These are phyloP conservation scores for Halcyon badia DNA, from an alignment of 2,797 vertebrate genomes.

Conservation along the genomic window DNA sequence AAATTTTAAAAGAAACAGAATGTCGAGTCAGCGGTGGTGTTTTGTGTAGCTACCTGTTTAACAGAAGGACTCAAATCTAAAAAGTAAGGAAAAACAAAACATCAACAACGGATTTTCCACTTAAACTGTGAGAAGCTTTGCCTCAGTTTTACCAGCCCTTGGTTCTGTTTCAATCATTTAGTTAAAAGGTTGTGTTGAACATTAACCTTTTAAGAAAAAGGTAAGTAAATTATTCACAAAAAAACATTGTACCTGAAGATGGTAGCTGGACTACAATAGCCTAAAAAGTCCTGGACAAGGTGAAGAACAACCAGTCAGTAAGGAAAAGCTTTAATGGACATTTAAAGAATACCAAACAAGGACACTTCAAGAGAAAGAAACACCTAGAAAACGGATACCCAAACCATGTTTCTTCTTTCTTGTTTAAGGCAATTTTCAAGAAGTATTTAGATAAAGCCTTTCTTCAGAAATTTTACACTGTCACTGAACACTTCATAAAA, in stretches of 20 bases:
- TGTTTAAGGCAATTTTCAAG: background rate
- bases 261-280: background rate
- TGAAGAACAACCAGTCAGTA: background rate
- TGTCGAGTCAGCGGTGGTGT: background rate
- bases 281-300: background rate
- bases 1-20: background rate
- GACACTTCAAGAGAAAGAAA: background rate
- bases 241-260: background rate
- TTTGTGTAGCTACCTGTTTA: background rate
- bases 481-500: background rate
- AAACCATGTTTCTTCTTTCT: background rate
- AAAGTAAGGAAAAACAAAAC: background rate
- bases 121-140: background rate
- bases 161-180: background rate
- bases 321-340: background rate
- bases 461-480: background rate
- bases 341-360: background rate
- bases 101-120: background rate
- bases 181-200: background rate
- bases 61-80: background rate
- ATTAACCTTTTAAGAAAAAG: background rate
- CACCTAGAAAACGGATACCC: background rate
- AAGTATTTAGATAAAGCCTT: background rate
- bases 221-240: constrained; percentile 32
- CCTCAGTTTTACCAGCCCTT: background rate